Percentiles rank a stretch among this genome's conserved stretches.
Evolutionary conservation across 2,888 invertebrate species (phyloP).

Genomic region (Epirrhoe alternata): DNA sequence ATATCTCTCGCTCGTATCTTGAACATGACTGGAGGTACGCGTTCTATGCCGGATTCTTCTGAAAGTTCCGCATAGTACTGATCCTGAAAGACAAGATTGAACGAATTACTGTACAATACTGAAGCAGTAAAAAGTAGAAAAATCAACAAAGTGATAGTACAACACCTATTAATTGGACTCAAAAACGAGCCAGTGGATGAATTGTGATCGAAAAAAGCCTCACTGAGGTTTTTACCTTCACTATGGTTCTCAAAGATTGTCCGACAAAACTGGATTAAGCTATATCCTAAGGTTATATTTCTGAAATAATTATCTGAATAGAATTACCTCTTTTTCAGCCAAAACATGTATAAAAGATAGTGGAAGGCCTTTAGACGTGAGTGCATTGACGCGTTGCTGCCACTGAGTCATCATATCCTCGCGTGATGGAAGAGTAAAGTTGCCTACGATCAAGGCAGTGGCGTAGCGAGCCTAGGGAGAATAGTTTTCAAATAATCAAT

Average conservation of each 20-base stretch:
- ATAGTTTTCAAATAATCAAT: not conserved
- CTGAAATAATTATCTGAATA: not conserved
- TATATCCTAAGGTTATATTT: no score
- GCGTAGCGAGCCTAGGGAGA: slow-evolving; percentile 71
- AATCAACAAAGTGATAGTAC: no score
- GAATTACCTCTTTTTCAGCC: slow-evolving; percentile 67
- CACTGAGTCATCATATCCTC: slow-evolving; percentile 73
- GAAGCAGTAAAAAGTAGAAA: not conserved
- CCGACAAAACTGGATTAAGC: no score
- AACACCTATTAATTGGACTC: no score
- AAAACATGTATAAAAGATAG: slow-evolving; percentile 68
- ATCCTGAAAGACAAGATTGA: slow-evolving; percentile 58
- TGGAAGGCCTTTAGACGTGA: slow-evolving; percentile 59
- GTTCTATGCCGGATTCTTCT: slow-evolving; percentile 69
- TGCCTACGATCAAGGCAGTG: slow-evolving; percentile 68
- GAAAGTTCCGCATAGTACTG: slow-evolving; percentile 70
- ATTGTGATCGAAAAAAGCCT: no score
- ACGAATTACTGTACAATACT: not conserved
- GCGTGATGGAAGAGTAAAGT: slow-evolving; percentile 69
- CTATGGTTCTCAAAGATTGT: no score
- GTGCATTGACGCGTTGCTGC: slow-evolving; percentile 60
- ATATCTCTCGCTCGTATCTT: slow-evolving; percentile 67
- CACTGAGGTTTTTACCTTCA: no score
- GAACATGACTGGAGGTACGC: slow-evolving; percentile 76
- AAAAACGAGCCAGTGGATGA: no score